Conservation (phyloP, 1,140 invertebrate species). For the Andricus grossulariae region DNA sequence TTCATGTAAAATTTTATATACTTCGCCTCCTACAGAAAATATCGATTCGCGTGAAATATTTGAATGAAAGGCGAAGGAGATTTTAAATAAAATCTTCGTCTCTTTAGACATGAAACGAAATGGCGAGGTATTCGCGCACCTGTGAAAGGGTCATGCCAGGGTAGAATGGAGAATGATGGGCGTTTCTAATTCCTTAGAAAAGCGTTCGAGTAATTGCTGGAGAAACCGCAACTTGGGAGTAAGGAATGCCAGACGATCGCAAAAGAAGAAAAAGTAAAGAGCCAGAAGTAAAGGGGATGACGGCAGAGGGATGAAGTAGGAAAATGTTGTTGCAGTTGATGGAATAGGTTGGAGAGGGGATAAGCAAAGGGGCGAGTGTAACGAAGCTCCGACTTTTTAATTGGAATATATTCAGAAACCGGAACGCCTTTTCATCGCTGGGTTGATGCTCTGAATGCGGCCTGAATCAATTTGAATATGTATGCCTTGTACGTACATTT, state of each 20-base stretch:
- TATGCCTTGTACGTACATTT: constrained; percentile 16
- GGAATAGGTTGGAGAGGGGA: constrained; percentile 52
- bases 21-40: constrained; percentile 12
- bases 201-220: constrained; percentile 67
- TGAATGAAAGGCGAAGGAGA: not conserved
- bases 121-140: constrained; percentile 32
- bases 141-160: constrained; percentile 39
- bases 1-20: not conserved
- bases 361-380: constrained; percentile 67
- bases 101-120: constrained; percentile 21
- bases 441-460: constrained; percentile 70
- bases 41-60: not conserved
- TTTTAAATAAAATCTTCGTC: not conserved
- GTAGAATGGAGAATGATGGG: constrained; percentile 42
- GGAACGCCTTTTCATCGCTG: constrained; percentile 74
- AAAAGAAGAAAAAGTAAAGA: constrained; percentile 55
- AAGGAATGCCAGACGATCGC: constrained; percentile 39
- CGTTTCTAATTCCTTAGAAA: constrained; percentile 65
- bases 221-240: constrained; percentile 55
- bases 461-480: constrained; percentile 67
- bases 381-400: constrained; percentile 76
- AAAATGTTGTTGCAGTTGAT: constrained; percentile 43
- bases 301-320: constrained; percentile 39
- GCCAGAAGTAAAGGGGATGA: constrained; percentile 46
- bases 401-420: constrained; percentile 76